These are phyloP conservation scores for Campoletis sonorensis DNA, from an alignment of 1,140 invertebrate genomes.

Conservation along the genomic window DNA sequence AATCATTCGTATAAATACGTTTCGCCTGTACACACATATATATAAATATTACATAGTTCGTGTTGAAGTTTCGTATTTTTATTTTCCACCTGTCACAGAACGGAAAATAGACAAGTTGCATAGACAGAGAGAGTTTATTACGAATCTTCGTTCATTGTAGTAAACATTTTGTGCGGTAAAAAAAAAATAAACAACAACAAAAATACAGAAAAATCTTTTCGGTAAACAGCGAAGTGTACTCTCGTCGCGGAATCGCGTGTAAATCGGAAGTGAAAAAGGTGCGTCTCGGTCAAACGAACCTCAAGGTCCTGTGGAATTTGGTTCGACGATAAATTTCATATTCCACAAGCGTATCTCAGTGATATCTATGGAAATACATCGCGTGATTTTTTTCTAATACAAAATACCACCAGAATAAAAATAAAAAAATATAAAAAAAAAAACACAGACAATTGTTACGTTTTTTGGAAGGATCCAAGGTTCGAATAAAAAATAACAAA, in stretches of 20 bases:
- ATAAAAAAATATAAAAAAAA: too few relatives aligned
- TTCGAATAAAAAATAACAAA: too few relatives aligned
- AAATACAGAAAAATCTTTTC: neutral
- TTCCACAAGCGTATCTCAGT: neutral
- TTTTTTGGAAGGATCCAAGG: too few relatives aligned
- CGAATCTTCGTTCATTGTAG: neutral
- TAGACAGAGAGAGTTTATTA: neutral
- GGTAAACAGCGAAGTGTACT: neutral
- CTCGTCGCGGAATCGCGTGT: neutral
- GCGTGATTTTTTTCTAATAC: neutral
- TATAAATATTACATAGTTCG: neutral
- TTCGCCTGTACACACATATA: neutral
- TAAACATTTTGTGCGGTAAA: neutral
- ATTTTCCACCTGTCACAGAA: neutral
- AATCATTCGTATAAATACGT: neutral
- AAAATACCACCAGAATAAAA: too few relatives aligned
- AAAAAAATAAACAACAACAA: neutral
- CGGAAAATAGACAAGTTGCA: neutral
- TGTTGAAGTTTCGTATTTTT: neutral
- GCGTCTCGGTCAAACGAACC: slow-evolving; percentile 35
- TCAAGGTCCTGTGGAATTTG: slow-evolving; percentile 32
- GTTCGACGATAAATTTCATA: neutral
- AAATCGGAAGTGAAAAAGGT: slow-evolving; percentile 37
- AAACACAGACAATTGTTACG: too few relatives aligned
- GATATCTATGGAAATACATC: neutral